Evolutionary conservation across 2,797 vertebrate species (phyloP).

Genomic region (Eulemur albifrons): DNA sequence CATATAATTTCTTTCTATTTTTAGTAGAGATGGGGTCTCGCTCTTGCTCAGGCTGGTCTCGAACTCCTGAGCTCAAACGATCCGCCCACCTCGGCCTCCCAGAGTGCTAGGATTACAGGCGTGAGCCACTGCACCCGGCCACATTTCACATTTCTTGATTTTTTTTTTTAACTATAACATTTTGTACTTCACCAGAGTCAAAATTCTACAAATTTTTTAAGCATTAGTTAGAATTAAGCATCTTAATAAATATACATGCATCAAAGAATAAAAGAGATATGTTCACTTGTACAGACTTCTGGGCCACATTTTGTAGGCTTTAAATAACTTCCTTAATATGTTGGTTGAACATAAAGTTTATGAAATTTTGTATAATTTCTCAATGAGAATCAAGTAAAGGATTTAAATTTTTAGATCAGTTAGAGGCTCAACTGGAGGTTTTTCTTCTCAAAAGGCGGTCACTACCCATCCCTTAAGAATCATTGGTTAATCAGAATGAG

Average conservation of each 20-base stretch:
- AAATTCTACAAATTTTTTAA: slow-evolving; percentile 27
- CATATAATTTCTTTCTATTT: too few relatives aligned
- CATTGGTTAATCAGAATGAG: neutral
- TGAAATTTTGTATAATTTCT: slow-evolving; percentile 8
- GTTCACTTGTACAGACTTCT: neutral
- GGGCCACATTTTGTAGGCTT: too few relatives aligned
- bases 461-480: neutral
- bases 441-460: neutral
- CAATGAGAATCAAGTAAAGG: neutral
- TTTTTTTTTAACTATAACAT: neutral
- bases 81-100: too few relatives aligned
- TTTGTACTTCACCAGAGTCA: neutral
- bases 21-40: too few relatives aligned
- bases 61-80: too few relatives aligned
- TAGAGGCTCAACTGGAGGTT: neutral
- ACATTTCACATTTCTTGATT: neutral
- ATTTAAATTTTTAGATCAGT: neutral
- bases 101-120: too few relatives aligned
- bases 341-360: neutral
- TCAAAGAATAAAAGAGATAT: neutral
- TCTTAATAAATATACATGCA: neutral
- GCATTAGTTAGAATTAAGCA: neutral
- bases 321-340: too few relatives aligned
- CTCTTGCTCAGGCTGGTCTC: too few relatives aligned
- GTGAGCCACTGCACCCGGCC: too few relatives aligned